A percentile compares a stretch with the other conserved stretches of the same genome.
Conservation (phyloP, 2,888 invertebrate species). For the Zeuzera pyrina region DNA sequence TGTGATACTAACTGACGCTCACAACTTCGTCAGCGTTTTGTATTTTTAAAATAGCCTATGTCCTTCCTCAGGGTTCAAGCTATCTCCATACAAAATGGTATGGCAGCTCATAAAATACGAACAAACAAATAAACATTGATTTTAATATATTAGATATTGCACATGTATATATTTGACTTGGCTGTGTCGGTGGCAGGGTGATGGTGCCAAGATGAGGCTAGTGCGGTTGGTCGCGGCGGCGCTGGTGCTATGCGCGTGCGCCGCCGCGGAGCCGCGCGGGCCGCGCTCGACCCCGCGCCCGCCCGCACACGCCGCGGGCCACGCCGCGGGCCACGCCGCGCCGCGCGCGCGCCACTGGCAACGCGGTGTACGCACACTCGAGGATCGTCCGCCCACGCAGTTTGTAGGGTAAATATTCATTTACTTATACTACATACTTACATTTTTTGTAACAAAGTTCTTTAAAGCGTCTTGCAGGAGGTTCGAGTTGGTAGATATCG, state of each 20-base stretch:
- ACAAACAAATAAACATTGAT: too few relatives aligned
- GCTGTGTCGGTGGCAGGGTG: slow-evolving; percentile 57
- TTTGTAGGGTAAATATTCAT: slow-evolving; percentile 54
- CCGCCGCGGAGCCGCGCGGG: slow-evolving; percentile 22
- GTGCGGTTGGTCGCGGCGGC: slow-evolving; percentile 39
- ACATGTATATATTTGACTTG: too few relatives aligned
- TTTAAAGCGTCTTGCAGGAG: too few relatives aligned
- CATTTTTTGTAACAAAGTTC: too few relatives aligned
- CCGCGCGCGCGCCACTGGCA: slow-evolving; percentile 42
- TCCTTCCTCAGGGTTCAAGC: background rate
- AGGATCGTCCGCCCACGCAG: slow-evolving; percentile 46
- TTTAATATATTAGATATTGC: too few relatives aligned
- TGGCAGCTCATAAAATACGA: too few relatives aligned
- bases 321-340: slow-evolving; percentile 30
- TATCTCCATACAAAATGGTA: background rate
- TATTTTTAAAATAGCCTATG: background rate
- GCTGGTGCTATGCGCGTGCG: slow-evolving; percentile 36
- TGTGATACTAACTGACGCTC: too few relatives aligned
- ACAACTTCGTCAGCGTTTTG: background rate
- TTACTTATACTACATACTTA: too few relatives aligned
- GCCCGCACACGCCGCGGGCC: slow-evolving; percentile 47
- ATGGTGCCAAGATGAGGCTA: slow-evolving; percentile 62
- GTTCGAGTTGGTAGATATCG: too few relatives aligned
- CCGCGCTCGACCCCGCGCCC: slow-evolving; percentile 43
- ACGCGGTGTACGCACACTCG: slow-evolving; percentile 46